phyloP scores from a whole-genome alignment of 2,797 vertebrate genomes.

The Sebastes minor region DNA sequence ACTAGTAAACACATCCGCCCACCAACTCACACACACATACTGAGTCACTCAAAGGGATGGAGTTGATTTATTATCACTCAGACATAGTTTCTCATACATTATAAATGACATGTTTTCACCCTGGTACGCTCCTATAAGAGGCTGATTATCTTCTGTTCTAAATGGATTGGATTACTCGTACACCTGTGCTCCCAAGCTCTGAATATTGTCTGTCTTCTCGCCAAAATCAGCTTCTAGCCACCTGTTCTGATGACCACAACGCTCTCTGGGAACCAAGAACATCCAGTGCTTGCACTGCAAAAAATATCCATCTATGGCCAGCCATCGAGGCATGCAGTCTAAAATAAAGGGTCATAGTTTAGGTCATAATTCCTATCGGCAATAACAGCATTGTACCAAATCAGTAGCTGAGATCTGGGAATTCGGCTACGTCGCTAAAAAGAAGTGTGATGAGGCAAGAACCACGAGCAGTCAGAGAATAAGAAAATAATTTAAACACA shows the following conservation, averaged over 20 bases:
- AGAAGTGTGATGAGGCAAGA: neutral
- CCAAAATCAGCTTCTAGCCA: constrained; percentile 70
- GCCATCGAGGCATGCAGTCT: neutral
- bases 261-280: constrained; percentile 34
- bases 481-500: neutral
- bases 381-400: neutral
- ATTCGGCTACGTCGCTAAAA: neutral
- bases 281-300: constrained; percentile 47
- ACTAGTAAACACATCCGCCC: constrained; percentile 63
- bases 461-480: neutral
- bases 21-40: constrained; percentile 49
- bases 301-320: constrained; percentile 18
- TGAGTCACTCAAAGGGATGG: constrained; percentile 35
- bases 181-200: constrained; percentile 56
- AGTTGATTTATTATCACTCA: constrained; percentile 62
- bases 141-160: constrained; percentile 57
- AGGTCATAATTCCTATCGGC: neutral
- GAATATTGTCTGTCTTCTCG: constrained; percentile 57
- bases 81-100: constrained; percentile 67
- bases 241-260: constrained; percentile 69
- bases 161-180: constrained; percentile 56
- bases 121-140: constrained; percentile 51
- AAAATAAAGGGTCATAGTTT: neutral
- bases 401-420: neutral
- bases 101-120: constrained; percentile 49